Conservation (phyloP, 2,797 vertebrate genomes). For the Gymnopithys bicolor region DNA sequence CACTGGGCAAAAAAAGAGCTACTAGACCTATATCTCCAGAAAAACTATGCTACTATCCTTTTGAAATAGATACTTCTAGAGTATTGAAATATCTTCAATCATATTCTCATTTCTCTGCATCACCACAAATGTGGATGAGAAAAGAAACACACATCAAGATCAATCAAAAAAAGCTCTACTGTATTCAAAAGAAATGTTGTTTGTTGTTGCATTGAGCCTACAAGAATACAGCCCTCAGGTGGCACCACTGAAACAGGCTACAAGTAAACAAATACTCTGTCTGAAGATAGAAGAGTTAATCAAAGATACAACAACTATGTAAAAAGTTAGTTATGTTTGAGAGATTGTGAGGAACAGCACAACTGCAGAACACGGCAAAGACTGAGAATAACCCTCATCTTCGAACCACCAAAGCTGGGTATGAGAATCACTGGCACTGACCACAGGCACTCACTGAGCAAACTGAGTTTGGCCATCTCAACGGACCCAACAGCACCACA, state of each 20-base stretch:
- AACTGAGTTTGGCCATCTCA: background rate
- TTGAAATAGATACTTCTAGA: background rate
- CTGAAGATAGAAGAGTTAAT: background rate
- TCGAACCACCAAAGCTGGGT: background rate
- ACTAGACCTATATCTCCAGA: background rate
- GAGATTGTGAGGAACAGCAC: fast-evolving
- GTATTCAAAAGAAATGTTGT: background rate
- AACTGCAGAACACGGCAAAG: background rate
- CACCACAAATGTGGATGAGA: background rate
- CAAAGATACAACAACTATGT: background rate
- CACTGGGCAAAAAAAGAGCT: background rate
- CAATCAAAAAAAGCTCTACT: background rate
- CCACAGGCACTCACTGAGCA: background rate
- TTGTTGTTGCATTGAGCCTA: background rate
- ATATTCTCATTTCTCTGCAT: background rate
- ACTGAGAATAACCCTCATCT: background rate
- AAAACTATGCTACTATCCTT: background rate
- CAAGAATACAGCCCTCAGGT: fast-evolving
- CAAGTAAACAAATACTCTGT: background rate
- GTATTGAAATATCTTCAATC: background rate
- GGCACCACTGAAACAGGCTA: background rate
- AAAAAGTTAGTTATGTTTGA: background rate
- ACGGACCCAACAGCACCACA: background rate
- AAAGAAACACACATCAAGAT: background rate
- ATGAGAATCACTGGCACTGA: background rate